These are phyloP conservation scores for Kryptolebias marmoratus DNA, from an alignment of 2,113 vertebrate species.

Conservation along the genomic window DNA sequence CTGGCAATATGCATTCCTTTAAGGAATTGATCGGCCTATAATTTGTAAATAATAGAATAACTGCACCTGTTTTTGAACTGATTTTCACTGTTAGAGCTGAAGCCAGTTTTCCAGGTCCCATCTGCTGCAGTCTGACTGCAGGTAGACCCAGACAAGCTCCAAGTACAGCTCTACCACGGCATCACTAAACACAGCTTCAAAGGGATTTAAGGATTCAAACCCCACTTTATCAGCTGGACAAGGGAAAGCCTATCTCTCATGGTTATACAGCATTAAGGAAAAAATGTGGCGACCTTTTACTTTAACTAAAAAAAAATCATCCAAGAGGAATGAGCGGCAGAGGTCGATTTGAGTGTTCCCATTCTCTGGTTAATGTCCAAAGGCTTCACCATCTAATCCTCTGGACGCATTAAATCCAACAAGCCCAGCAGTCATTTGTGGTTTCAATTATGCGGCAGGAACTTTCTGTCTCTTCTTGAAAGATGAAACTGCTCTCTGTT, in stretches of 20 bases:
- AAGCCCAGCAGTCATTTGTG: conserved; percentile 72
- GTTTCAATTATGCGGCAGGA: conserved; percentile 78
- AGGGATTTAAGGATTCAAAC: conserved; percentile 75
- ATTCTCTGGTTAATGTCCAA: conserved; percentile 81
- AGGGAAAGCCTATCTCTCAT: conserved; percentile 72
- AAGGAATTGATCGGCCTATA: background rate
- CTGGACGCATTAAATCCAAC: conserved; percentile 79
- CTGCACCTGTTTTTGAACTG: conserved; percentile 17
- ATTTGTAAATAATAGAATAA: conserved; percentile 20
- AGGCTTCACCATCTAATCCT: conserved; percentile 77
- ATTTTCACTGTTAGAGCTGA: conserved; percentile 9
- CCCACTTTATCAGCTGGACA: conserved; percentile 79
- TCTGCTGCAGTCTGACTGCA: conserved; percentile 29
- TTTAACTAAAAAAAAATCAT: conserved; percentile 50
- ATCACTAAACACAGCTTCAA: conserved; percentile 67
- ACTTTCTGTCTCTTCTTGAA: conserved; percentile 46
- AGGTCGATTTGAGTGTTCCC: conserved; percentile 68
- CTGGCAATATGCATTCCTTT: too few relatives aligned
- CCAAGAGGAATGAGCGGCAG: conserved; percentile 66
- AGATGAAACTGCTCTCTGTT: conserved; percentile 42
- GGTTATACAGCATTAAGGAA: conserved; percentile 72
- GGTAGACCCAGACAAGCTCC: conserved; percentile 47
- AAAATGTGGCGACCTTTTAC: conserved; percentile 78
- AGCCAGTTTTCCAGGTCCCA: conserved; percentile 16
- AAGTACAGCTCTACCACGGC: conserved; percentile 60